These are phyloP conservation scores for Casuarius casuarius DNA, from an alignment of 2,113 vertebrate species.

Conservation along the genomic window DNA sequence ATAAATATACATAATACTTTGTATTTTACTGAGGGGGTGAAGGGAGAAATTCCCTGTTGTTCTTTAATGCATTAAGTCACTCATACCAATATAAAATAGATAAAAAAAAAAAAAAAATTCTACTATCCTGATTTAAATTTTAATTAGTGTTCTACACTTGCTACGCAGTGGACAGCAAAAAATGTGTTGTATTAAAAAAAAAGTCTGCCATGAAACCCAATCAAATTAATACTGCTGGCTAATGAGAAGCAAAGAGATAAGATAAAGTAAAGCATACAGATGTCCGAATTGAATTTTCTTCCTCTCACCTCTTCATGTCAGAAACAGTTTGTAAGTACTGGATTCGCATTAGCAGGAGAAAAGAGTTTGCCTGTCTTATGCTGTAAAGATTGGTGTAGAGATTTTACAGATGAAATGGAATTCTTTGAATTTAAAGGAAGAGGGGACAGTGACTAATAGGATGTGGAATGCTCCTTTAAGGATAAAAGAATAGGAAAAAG, in stretches of 20 bases:
- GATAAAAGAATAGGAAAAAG: neutral
- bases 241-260: neutral
- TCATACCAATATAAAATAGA: neutral
- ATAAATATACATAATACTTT: neutral
- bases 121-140: neutral
- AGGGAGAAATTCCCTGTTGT: neutral
- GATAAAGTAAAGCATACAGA: neutral
- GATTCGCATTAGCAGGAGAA: neutral
- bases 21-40: neutral
- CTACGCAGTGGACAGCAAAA: neutral
- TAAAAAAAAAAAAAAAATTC: neutral
- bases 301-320: neutral
- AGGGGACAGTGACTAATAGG: neutral
- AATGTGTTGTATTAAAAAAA: neutral
- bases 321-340: neutral
- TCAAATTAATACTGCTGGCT: neutral
- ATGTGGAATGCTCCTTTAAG: neutral
- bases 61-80: neutral
- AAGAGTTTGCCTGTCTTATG: neutral
- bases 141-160: neutral
- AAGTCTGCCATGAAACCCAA: neutral
- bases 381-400: neutral
- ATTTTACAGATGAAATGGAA: neutral
- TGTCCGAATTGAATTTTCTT: neutral
- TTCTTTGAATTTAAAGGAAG: neutral